A percentile compares a stretch with the other conserved stretches of the same genome.
Conservation (phyloP, 2,888 invertebrate species). For the Desoria tigrina region DNA sequence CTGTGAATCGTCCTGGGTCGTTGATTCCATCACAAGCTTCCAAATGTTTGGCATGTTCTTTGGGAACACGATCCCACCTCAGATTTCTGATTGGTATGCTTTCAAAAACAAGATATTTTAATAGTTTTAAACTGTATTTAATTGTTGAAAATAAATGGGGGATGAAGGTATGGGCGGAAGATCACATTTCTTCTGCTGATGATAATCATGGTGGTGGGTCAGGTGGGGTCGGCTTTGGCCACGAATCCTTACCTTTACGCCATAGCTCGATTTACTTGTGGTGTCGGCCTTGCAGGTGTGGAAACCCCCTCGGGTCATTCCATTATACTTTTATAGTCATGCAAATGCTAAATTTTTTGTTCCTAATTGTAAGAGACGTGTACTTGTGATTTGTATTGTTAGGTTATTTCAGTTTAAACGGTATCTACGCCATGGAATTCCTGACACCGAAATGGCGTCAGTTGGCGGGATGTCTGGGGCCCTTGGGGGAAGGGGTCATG, state of each 20-base stretch:
- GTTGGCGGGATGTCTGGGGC: constrained; percentile 43
- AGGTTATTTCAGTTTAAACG: constrained; percentile 46
- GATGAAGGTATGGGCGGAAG: constrained; percentile 44
- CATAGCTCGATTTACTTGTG: constrained; percentile 40
- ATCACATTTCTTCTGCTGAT: constrained; percentile 41
- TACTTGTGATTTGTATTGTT: not conserved
- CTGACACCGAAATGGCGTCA: constrained; percentile 48
- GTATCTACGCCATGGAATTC: constrained; percentile 51
- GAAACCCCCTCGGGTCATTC: no score
- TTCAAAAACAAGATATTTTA: not conserved
- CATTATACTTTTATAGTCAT: not conserved
- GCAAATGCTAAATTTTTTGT: not conserved
- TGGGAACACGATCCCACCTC: constrained; percentile 45
- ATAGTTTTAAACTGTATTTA: not conserved
- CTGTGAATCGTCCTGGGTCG: constrained; percentile 46
- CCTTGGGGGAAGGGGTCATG: constrained; percentile 49
- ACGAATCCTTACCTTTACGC: constrained; percentile 44
- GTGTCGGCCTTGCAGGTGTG: constrained; percentile 38
- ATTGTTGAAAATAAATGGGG: no score
- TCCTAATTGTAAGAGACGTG: not conserved
- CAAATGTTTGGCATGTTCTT: constrained; percentile 52
- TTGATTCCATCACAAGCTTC: constrained; percentile 42
- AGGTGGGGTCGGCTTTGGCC: constrained; percentile 38
- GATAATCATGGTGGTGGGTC: constrained; percentile 41
- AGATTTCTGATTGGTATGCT: constrained; percentile 45